Conservation (phyloP, 2,797 vertebrate species). For the Lagocephalus sceleratus region DNA sequence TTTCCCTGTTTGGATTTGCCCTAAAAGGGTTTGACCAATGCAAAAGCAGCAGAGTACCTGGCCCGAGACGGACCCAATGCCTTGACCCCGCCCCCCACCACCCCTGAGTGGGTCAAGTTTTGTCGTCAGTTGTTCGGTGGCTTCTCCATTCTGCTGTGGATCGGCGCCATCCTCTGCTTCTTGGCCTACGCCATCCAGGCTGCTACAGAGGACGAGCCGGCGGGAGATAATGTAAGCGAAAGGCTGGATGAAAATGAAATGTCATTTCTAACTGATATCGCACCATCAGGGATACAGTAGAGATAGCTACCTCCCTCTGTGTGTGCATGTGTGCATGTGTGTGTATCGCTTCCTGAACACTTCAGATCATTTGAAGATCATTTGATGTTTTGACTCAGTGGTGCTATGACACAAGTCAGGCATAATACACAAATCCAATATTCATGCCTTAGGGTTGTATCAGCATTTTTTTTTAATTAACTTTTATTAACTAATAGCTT, state of each 20-base stretch:
- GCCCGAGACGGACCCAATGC: slow-evolving; percentile 86
- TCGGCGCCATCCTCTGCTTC: slow-evolving; percentile 90
- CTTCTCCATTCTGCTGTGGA: slow-evolving; percentile 91
- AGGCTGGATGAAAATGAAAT: not conserved
- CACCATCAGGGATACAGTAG: too few species aligned
- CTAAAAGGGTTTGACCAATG: slow-evolving; percentile 86
- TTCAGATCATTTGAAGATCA: too few species aligned
- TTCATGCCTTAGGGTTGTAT: too few species aligned
- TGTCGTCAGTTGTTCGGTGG: slow-evolving; percentile 91
- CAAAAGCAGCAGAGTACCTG: slow-evolving; percentile 87
- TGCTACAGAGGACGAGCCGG: slow-evolving; percentile 84
- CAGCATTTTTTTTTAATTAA: too few species aligned
- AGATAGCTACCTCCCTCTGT: too few species aligned
- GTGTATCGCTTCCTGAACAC: too few species aligned
- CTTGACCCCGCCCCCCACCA: slow-evolving; percentile 88
- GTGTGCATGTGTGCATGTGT: not conserved
- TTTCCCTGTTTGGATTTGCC: not conserved
- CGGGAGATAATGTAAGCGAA: slow-evolving; percentile 83
- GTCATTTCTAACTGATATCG: not conserved
- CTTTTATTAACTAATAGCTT: too few species aligned
- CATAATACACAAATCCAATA: too few species aligned
- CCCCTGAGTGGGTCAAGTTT: slow-evolving; percentile 93
- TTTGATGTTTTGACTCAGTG: too few species aligned
- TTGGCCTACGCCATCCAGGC: slow-evolving; percentile 91
- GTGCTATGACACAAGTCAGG: too few species aligned